Base-by-base conservation (phyloP, 2,888 invertebrate genomes). In the Andrena praecox region DNA sequence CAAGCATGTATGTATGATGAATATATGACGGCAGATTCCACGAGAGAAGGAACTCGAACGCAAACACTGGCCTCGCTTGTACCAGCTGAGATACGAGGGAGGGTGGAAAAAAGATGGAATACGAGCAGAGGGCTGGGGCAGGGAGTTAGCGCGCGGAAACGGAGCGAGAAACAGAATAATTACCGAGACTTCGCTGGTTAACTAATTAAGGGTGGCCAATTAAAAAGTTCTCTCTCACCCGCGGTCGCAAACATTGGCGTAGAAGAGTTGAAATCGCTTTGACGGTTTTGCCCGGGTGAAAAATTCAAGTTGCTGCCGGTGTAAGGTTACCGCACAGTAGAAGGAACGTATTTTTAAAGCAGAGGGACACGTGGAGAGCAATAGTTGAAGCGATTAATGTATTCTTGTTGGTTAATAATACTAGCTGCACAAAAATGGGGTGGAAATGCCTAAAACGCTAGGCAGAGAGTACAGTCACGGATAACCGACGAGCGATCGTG, bases 151-250 rank as follows among this genome's bases (percentile, higher is more conserved):
- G 67, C 31, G 78, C 77, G 85, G 86, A 87, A 87, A 89, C 90
- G 88, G 88, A 91, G 88, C 87, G 90, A 89, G 91, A 92, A 92
- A 92, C 91, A 89, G 93, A 92, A 93, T 93, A 93, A 93, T 93
- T 93, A 93, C 92, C 89, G 90, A 90, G 91, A 90, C 90, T 91
- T 92, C 84, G 90, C 90, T 91, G 90, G 92, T 92, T 93, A 92
- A 93, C 93, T 93, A 93, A 94, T 94, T 93, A 93, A 92, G 91
- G 92, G 91, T 91, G 88, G 91, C 93, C 94, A 94, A 94, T 94
- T 94, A 94, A 93, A 93, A 93, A 93, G 91, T 93, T 94, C 90
- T 90, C 92, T 90, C 90, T 87, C 89, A 86, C 78, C 84, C 87
- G 83, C 82, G 74, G 81, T 75, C 78, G 85, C 85, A 85, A 88